These are phyloP conservation scores for Eulemur rufifrons DNA, from an alignment of 2,113 vertebrate species.

Conservation along the genomic window DNA sequence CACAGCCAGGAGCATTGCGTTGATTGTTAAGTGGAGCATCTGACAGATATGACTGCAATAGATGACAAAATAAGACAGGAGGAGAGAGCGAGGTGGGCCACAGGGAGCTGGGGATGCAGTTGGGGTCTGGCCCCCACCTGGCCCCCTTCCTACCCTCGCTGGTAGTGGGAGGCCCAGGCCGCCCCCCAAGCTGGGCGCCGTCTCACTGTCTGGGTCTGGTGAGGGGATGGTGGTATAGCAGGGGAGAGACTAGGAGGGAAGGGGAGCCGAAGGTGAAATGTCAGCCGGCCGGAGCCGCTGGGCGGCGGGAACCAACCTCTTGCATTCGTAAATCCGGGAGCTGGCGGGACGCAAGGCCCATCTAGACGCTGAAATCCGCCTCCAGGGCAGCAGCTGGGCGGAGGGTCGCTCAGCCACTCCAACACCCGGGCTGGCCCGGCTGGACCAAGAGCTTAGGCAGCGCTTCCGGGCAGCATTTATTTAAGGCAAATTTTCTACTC, in stretches of 20 bases:
- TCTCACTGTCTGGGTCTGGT: fast-evolving
- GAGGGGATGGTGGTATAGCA: neutral
- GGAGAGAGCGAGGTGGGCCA: neutral
- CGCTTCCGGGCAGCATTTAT: neutral
- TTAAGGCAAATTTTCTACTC: neutral
- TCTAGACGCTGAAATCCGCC: neutral
- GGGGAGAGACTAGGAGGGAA: neutral
- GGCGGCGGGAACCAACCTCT: neutral
- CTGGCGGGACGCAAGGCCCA: neutral
- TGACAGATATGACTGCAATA: neutral
- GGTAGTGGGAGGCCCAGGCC: neutral
- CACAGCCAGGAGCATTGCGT: neutral
- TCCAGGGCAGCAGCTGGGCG: neutral
- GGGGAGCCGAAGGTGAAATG: neutral
- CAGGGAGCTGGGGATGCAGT: neutral
- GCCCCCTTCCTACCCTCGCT: neutral
- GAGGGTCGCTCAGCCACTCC: neutral
- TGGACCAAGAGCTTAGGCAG: neutral
- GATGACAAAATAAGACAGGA: neutral
- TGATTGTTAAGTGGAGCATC: neutral
- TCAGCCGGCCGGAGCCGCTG: fast-evolving
- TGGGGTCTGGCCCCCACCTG: neutral
- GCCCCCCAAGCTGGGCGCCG: no score
- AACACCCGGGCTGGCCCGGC: neutral
- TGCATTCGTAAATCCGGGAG: neutral